Base-by-base conservation (phyloP, 1,140 invertebrate species). In the Hydropsyche tenuis region DNA sequence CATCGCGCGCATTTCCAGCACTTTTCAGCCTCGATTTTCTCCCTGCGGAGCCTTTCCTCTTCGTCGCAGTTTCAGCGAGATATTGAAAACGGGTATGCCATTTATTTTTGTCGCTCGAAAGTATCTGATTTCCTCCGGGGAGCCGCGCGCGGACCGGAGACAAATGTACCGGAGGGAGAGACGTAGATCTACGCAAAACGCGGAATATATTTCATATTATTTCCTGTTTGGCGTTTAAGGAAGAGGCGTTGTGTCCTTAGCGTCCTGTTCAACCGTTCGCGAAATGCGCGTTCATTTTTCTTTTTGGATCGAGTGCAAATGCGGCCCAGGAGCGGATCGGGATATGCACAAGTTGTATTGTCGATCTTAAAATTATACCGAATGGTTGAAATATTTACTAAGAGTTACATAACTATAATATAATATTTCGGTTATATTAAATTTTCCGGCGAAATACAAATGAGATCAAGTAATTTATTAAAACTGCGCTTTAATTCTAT, bases 21-120 rank as follows among this genome's bases (percentile, higher is more conserved):
- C 30, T 37, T 37, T 37, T 37, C 30, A 37, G 9, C 30, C 30
- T 37, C 9, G n/a, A 37, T 37, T 37, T 9, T 37, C 30, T 37
- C 30, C 30, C 30, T 37, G 9, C 9, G 30, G 3, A 37, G 9
- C 30, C 30, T 37, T 37, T 37, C 30, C 30, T 37, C 9, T 37
- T 37, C 3, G 30, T 37, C 30, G 9, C 30, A 37, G 30, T 37
- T 37, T 37, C 30, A 37, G 30, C 72, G 51, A 69, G 66, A 76
- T 76, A 76, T 76, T 76, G 75, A 76, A 76, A 76, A 72, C 65
- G 75, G 68, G 71, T 60, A 30, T 68, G 22, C 75, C 75, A 76
- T 76, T 76, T 76, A 76, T 76, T 76, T 73, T 73, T 70, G 45
- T 64, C 56, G 51, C 23, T n/a, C 45, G 16, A 76, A 76, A 73